Evolutionary conservation across 2,797 vertebrate genomes (phyloP).

Genomic region (Bufotes viridis): DNA sequence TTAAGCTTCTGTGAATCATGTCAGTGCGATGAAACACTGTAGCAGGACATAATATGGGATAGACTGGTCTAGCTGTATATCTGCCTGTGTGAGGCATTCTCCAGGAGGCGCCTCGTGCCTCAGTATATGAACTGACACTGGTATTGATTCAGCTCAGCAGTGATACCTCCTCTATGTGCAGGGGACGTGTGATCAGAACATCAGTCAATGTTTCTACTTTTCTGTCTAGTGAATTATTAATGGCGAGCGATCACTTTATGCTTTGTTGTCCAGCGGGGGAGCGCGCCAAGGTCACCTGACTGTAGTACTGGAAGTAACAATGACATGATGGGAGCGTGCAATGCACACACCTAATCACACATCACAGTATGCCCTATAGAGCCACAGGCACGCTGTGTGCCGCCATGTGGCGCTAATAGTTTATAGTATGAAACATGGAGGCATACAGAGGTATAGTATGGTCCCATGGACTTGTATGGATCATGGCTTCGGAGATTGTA

Average conservation of each 20-base stretch:
- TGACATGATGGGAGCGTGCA: neutral
- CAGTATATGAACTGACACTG: neutral
- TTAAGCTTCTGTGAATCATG: no score
- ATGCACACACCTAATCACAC: neutral
- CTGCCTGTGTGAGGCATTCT: neutral
- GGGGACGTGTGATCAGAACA: neutral
- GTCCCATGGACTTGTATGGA: no score
- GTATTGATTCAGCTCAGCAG: neutral
- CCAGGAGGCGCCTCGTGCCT: neutral
- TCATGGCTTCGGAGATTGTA: no score
- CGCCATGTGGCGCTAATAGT: no score
- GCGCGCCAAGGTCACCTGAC: neutral
- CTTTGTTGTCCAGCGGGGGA: neutral
- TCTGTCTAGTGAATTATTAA: constrained; percentile 3
- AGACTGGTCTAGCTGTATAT: neutral
- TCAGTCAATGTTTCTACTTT: neutral
- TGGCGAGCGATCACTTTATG: neutral
- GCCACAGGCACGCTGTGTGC: no score
- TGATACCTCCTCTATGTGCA: neutral
- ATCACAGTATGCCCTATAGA: neutral
- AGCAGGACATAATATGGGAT: neutral
- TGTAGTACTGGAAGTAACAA: neutral
- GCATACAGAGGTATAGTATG: no score
- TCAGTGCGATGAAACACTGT: neutral
- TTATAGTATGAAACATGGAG: no score